Conservation (phyloP, 2,797 vertebrate species). For the Malurus splendens region DNA sequence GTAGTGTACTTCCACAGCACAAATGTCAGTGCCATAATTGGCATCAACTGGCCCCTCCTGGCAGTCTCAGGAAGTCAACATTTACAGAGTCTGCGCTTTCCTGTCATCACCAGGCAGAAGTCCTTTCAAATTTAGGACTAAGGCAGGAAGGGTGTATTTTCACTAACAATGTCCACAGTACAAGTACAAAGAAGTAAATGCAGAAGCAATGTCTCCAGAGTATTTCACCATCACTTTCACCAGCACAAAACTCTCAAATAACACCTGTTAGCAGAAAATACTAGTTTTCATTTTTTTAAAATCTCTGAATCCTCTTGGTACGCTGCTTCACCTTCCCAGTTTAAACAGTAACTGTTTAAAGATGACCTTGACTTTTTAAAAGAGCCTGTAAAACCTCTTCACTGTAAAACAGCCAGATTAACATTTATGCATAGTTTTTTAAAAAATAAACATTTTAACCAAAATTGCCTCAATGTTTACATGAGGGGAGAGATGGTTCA, state of each 20-base stretch:
- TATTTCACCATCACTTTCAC: not conserved
- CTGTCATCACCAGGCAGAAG: constrained; percentile 21
- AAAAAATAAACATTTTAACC: constrained; percentile 51
- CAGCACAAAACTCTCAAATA: not conserved
- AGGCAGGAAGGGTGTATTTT: constrained; percentile 33
- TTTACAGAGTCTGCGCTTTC: not conserved
- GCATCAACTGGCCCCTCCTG: not conserved
- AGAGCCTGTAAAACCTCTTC: constrained; percentile 14
- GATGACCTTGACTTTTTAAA: constrained; percentile 28
- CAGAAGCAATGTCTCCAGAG: not conserved
- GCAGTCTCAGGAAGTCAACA: not conserved
- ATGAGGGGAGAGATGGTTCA: not conserved
- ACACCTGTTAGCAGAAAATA: constrained; percentile 24
- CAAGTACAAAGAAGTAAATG: not conserved
- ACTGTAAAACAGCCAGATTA: constrained; percentile 20
- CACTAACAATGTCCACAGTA: not conserved
- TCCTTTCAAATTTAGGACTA: constrained; percentile 7
- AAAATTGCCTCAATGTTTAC: constrained; percentile 49
- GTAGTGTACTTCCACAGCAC: not conserved
- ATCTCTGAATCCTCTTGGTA: not conserved
- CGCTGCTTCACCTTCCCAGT: not conserved
- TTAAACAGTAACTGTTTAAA: constrained; percentile 32
- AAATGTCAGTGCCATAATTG: not conserved
- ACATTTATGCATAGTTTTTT: constrained; percentile 4
- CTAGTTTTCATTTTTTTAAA: not conserved